Conservation (phyloP, 2,797 vertebrate genomes). For the Manis javanica region DNA sequence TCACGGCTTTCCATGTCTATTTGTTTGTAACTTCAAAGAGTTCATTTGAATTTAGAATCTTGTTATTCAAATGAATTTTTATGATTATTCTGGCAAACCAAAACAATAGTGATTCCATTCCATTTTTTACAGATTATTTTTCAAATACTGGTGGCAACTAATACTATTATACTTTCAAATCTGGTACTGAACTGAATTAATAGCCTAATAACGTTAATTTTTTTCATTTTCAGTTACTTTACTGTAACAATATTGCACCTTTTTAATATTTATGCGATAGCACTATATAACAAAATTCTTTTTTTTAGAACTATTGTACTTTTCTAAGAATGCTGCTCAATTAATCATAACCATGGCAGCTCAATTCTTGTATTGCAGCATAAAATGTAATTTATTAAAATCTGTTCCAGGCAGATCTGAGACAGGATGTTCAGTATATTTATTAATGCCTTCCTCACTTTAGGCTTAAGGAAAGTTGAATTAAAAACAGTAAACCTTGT, state of each 20-base stretch:
- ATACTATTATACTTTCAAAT: conserved; percentile 14
- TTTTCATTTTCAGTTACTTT: conserved; percentile 61
- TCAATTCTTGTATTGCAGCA: conserved; percentile 81
- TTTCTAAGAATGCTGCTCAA: conserved; percentile 75
- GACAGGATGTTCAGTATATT: conserved; percentile 85
- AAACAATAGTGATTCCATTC: neutral
- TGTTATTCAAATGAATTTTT: neutral
- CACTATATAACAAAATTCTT: conserved; percentile 51
- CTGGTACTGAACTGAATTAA: neutral
- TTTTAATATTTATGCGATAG: conserved; percentile 44
- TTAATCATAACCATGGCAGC: conserved; percentile 83
- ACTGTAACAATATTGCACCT: conserved; percentile 56
- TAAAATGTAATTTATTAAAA: conserved; percentile 85
- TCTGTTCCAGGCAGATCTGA: conserved; percentile 80
- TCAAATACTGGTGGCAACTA: conserved; percentile 36
- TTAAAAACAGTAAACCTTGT: conserved; percentile 53
- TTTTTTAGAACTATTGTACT: conserved; percentile 62
- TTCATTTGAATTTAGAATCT: conserved; percentile 8
- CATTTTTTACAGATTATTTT: conserved; percentile 8
- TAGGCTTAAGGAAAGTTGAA: conserved; percentile 68
- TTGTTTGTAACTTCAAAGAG: neutral
- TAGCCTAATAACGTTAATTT: conserved; percentile 16
- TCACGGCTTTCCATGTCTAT: neutral
- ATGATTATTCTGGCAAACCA: conserved; percentile 2
- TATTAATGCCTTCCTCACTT: conserved; percentile 83